Conservation (phyloP, 2,888 invertebrate genomes). For the Dicyrtoma fusca region DNA sequence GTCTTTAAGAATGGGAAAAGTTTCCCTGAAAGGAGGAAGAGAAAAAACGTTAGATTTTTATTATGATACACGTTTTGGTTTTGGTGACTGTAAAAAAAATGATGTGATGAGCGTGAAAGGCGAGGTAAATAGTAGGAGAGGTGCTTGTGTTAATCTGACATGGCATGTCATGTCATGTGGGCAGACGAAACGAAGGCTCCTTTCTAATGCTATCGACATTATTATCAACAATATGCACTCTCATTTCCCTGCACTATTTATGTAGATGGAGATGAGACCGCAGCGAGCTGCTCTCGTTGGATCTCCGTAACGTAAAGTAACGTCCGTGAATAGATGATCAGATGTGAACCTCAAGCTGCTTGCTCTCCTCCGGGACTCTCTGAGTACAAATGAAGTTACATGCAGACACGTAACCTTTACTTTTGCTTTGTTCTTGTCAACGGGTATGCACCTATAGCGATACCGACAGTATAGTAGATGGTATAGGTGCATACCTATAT, state of each 20-base stretch:
- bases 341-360: constrained; percentile 25
- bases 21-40: no score
- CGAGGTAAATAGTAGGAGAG: constrained; percentile 22
- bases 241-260: neutral
- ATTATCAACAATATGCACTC: constrained; percentile 19
- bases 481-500: no score
- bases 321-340: neutral
- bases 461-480: no score
- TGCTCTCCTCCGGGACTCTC: neutral
- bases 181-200: constrained; percentile 17
- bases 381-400: neutral
- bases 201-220: constrained; percentile 11
- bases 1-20: no score
- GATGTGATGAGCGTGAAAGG: constrained; percentile 27
- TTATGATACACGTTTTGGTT: no score
- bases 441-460: no score
- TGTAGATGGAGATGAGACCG: no score
- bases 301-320: neutral
- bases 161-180: constrained; percentile 35
- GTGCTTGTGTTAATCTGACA: constrained; percentile 23
- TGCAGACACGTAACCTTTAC: no score
- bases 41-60: no score
- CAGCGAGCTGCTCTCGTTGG: neutral
- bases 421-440: no score
- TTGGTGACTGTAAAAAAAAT: constrained; percentile 23